Conservation (phyloP, 2,113 vertebrate species). For the Dicaeum eximium region DNA sequence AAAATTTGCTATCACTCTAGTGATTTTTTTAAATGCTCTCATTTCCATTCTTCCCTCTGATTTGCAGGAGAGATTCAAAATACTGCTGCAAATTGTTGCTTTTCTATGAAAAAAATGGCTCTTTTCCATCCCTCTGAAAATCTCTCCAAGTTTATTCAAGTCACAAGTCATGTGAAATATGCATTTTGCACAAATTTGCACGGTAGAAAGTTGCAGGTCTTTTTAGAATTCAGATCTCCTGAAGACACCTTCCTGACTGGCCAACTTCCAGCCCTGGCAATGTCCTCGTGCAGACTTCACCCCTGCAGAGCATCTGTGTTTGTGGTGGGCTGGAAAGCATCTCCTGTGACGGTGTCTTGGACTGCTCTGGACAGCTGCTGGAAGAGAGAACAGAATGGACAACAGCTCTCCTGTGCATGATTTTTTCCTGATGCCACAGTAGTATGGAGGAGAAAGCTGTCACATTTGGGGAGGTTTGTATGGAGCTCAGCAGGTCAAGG, state of each 20-base stretch:
- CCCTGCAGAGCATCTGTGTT: background rate
- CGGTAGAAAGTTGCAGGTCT: background rate
- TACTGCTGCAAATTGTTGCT: background rate
- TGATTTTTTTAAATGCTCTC: background rate
- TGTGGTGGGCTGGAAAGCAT: background rate
- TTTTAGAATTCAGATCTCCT: background rate
- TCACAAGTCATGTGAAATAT: background rate
- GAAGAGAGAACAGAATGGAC: background rate
- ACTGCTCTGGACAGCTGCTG: background rate
- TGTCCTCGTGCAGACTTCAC: background rate
- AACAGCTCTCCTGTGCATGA: background rate
- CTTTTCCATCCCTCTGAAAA: background rate
- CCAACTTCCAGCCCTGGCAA: background rate
- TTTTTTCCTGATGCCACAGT: background rate
- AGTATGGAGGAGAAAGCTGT: background rate
- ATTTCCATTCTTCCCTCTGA: background rate
- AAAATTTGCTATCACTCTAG: background rate
- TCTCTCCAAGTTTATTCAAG: background rate
- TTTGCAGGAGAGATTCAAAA: background rate
- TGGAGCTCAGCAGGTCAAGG: background rate
- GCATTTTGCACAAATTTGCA: background rate
- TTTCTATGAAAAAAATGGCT: background rate
- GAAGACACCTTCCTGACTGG: background rate
- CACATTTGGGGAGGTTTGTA: background rate
- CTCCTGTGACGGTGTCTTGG: background rate